These are phyloP conservation scores for Helogale parvula DNA, from an alignment of 2,113 vertebrate genomes.

Conservation along the genomic window DNA sequence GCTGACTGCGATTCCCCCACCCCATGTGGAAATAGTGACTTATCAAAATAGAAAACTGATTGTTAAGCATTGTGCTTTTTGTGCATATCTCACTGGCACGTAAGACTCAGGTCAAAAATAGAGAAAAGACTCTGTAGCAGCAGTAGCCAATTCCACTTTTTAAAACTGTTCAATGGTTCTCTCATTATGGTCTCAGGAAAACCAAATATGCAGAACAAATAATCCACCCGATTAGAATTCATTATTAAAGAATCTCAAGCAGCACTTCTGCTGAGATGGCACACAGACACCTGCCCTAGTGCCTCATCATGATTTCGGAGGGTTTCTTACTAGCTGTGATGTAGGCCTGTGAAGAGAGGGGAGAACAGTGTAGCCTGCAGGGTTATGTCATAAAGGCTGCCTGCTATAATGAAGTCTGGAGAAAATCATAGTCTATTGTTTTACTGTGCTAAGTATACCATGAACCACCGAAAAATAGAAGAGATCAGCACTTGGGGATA, in stretches of 20 bases:
- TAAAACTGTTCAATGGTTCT: conserved; percentile 49
- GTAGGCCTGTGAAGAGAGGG: neutral
- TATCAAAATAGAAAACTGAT: conserved; percentile 55
- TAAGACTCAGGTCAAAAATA: neutral
- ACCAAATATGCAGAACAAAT: conserved; percentile 67
- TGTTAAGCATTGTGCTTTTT: conserved; percentile 41
- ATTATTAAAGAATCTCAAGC: conserved; percentile 47
- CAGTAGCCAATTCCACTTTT: conserved; percentile 45
- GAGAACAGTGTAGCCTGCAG: neutral
- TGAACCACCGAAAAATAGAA: neutral
- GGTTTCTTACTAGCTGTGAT: neutral
- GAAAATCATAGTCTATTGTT: conserved; percentile 15
- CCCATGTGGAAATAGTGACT: conserved; percentile 32
- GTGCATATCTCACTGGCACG: neutral
- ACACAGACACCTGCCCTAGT: neutral
- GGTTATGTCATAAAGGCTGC: neutral
- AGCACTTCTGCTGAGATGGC: conserved; percentile 33
- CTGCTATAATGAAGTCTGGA: neutral
- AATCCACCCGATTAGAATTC: conserved; percentile 38
- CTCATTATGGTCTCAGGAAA: neutral
- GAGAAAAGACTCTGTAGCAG: conserved; percentile 22
- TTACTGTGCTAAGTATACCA: neutral
- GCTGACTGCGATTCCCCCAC: neutral
- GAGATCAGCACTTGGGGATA: neutral
- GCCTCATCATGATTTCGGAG: neutral